Conservation (phyloP, 35 echinoderm and acorn worm species). For the Diadema setosum region DNA sequence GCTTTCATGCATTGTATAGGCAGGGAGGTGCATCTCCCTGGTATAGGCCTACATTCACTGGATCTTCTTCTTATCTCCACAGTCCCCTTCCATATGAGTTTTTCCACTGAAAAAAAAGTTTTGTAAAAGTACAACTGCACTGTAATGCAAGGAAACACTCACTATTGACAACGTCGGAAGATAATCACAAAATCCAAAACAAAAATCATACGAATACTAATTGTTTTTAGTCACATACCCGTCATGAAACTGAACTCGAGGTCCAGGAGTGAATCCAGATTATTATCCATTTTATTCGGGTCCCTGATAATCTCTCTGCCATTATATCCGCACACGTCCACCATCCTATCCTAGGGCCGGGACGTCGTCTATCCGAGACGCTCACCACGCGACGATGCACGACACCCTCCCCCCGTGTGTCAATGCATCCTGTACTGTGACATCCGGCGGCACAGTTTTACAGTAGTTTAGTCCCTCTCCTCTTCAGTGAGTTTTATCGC, state of each 20-base stretch:
- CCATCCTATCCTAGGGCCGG: not conserved
- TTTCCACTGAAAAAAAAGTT: too few relatives aligned
- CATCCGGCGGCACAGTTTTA: not conserved
- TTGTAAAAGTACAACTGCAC: too few relatives aligned
- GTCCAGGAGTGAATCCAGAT: constrained; percentile 1
- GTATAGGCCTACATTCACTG: too few relatives aligned
- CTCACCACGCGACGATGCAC: not conserved
- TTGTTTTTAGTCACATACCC: not conserved
- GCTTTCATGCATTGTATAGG: too few relatives aligned
- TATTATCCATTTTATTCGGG: not conserved
- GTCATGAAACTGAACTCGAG: not conserved
- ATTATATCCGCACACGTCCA: not conserved
- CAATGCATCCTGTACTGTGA: not conserved
- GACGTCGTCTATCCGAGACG: not conserved
- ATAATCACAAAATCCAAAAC: too few relatives aligned
- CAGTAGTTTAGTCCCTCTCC: not conserved
- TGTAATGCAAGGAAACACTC: too few relatives aligned
- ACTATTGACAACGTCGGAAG: too few relatives aligned
- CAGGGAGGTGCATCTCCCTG: too few relatives aligned
- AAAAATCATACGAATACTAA: too few relatives aligned
- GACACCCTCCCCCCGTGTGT: not conserved
- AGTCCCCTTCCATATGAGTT: too few relatives aligned
- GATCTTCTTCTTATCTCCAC: too few relatives aligned
- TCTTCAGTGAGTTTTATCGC: not conserved
- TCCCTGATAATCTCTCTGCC: not conserved